Percentiles rank a stretch among this genome's conserved stretches.
These are phyloP conservation scores for Rhinolophus ferrumequinum DNA, from an alignment of 2,113 vertebrate genomes.

Conservation along the genomic window DNA sequence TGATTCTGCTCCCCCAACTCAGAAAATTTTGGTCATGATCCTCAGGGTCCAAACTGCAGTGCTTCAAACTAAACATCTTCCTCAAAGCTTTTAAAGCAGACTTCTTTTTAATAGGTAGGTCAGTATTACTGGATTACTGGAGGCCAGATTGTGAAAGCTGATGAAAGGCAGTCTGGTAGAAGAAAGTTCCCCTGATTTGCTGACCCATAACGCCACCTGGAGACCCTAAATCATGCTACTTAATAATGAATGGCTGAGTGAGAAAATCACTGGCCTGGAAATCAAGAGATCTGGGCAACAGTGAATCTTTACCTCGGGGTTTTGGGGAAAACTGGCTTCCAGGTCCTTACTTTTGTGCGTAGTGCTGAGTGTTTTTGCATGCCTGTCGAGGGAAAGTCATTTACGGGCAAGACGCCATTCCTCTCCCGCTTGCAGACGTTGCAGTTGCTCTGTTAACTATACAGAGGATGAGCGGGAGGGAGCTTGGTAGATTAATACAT, in stretches of 20 bases:
- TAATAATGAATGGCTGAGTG: neutral
- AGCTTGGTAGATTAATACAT: neutral
- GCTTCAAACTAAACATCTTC: neutral
- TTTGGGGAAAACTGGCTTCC: neutral
- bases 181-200: neutral
- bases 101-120: neutral
- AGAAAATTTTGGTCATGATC: neutral
- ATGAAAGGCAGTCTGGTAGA: neutral
- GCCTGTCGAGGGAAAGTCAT: too few relatives aligned
- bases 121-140: neutral
- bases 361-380: neutral
- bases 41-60: neutral
- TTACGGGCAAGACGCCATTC: rapidly evolving
- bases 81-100: neutral
- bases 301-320: neutral
- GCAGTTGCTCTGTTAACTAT: neutral
- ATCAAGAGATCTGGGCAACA: neutral
- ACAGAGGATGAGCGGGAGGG: neutral
- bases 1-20: neutral
- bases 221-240: neutral
- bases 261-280: constrained; percentile 33
- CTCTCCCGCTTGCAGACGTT: neutral
- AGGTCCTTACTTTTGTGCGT: neutral
- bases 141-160: neutral
- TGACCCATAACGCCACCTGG: neutral